Evolutionary conservation across 2,888 invertebrate species (phyloP).

Genomic region (Tortricodes alternella): DNA sequence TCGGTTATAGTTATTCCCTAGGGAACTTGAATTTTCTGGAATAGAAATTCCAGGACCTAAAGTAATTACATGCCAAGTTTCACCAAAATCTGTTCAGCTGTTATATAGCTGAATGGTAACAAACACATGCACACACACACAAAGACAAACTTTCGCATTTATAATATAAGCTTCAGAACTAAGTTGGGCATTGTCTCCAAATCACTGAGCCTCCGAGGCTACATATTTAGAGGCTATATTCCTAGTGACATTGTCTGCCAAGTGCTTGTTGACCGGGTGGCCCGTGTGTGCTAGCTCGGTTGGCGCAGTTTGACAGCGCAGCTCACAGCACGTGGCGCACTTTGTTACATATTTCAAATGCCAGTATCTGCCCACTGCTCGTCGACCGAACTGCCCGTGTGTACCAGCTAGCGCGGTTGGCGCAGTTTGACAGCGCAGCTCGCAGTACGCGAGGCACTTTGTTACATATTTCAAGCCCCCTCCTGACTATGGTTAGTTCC

Average conservation of each 20-base stretch:
- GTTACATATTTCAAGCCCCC: slow-evolving; percentile 32
- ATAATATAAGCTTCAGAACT: no score
- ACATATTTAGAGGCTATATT: no score
- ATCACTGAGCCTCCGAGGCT: no score
- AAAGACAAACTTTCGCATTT: no score
- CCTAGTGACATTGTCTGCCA: not conserved
- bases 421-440: slow-evolving; percentile 69
- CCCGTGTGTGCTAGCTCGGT: slow-evolving; percentile 51
- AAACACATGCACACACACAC: no score
- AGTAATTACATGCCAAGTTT: no score
- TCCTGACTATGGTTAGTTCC: slow-evolving; percentile 34
- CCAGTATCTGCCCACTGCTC: slow-evolving; percentile 3
- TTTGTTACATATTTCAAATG: slow-evolving; percentile 31
- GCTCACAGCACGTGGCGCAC: slow-evolving; percentile 46
- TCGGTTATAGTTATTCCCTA: no score
- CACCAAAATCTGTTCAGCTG: no score
- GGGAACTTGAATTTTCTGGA: no score
- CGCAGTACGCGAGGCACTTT: slow-evolving; percentile 38
- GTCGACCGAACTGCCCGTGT: slow-evolving; percentile 34
- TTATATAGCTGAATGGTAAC: no score
- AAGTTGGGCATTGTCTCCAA: no score
- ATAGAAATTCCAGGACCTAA: no score
- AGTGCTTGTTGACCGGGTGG: not conserved
- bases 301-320: slow-evolving; percentile 65
- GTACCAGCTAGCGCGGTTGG: slow-evolving; percentile 53